Base-by-base conservation (phyloP, 1,140 invertebrate genomes). In the Pantala flavescens region DNA sequence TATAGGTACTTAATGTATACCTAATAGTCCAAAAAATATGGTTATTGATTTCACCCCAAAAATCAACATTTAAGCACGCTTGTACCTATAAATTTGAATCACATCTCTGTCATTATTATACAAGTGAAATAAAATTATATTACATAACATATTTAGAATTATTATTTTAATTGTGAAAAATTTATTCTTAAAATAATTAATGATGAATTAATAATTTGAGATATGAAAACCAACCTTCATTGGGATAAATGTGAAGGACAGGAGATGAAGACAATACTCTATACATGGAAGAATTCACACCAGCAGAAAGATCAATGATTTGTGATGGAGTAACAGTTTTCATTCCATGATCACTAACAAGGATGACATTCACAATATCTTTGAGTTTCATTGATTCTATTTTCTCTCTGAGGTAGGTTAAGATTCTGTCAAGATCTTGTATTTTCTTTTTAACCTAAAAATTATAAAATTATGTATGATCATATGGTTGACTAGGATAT, bases 291-390 rank as follows among this genome's bases (percentile, higher is more conserved):
- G 81, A 78, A 70, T 84, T 82, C 19, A 90, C 79, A 77, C 85
- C 85, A 43, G 86, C 79, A 28, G 85, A 85, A 24, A 91, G 81
- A 79, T 90, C 84, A 75, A 91, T 87, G 75, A 88, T 83, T 76
- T 83, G 80, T 43, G 85, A 81, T 71, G 80, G 77, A 7, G 81
- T 84, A 0, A 89, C 84, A 28, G 82, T 80, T 0, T 85, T 78
- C 88, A 92, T 91, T 19, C 92, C 91, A 82, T 93, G 91, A 82
- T 93, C 92, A 80, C 90, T 90, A 2, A 91, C 81, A 71, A 93
- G 83, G 75, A 93, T 85, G 0, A 93, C 81, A 80, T 92, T 91
- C 0, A 90, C 83, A 72, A 80, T 80, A 78, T 88, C 82, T 49
- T 79, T 79, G 49, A 91, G 80, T 12, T 82, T 80, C 74, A 84